These are phyloP conservation scores for Hyppa rectilinea DNA, from an alignment of 2,888 invertebrate genomes.

Conservation along the genomic window DNA sequence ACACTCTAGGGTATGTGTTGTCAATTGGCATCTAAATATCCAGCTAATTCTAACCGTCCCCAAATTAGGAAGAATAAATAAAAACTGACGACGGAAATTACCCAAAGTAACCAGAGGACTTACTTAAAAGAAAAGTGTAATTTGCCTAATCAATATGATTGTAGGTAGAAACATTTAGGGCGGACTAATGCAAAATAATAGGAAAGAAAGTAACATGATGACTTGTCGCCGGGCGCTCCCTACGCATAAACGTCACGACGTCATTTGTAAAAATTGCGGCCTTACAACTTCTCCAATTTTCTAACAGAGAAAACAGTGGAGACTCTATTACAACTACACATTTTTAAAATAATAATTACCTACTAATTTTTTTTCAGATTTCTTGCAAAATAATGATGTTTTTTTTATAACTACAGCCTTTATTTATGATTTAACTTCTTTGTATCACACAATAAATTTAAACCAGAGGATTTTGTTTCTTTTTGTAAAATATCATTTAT, in stretches of 20 bases:
- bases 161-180: slow-evolving; percentile 79
- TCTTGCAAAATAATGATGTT: neutral
- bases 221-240: slow-evolving; percentile 88
- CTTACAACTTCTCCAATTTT: slow-evolving; percentile 88
- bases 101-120: slow-evolving; percentile 38
- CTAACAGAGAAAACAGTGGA: slow-evolving; percentile 75
- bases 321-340: slow-evolving; percentile 50
- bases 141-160: slow-evolving; percentile 76
- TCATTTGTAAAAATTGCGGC: slow-evolving; percentile 91
- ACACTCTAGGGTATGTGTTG: no score
- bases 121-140: slow-evolving; percentile 63
- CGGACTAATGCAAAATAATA: slow-evolving; percentile 84
- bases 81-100: slow-evolving; percentile 14
- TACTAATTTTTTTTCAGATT: neutral
- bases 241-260: slow-evolving; percentile 90
- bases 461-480: slow-evolving; percentile 12
- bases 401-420: slow-evolving; percentile 1
- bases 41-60: neutral
- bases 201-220: slow-evolving; percentile 90
- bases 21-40: neutral
- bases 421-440: slow-evolving; percentile 27
- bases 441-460: neutral
- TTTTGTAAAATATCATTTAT: neutral
- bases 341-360: neutral
- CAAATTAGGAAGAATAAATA: slow-evolving; percentile 1